Evolutionary conservation across 2,797 vertebrate genomes (phyloP).

Genomic region (Odontamblyopus lacepedii): DNA sequence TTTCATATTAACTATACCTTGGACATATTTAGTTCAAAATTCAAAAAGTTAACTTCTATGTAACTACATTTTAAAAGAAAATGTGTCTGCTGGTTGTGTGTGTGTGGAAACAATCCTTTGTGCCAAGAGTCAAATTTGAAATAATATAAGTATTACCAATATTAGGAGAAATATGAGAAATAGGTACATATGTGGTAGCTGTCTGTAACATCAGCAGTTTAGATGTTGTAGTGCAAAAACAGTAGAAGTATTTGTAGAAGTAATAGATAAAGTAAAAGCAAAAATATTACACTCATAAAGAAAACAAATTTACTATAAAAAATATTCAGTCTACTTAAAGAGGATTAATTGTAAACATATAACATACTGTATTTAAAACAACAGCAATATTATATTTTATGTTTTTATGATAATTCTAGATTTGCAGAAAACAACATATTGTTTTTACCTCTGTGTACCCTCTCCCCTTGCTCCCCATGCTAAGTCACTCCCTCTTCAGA

Average conservation of each 20-base stretch:
- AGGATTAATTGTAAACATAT: too few relatives aligned
- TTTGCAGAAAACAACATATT: too few relatives aligned
- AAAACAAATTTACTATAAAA: background rate
- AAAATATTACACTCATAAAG: background rate
- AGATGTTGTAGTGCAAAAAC: background rate
- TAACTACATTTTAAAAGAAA: background rate
- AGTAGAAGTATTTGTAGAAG: background rate
- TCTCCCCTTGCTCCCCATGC: too few relatives aligned
- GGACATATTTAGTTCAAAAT: background rate
- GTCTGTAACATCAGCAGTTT: background rate
- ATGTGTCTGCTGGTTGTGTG: background rate
- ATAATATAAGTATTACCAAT: background rate
- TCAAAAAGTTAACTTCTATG: too few relatives aligned
- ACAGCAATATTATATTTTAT: too few relatives aligned
- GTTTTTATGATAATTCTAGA: too few relatives aligned
- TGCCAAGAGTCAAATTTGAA: background rate
- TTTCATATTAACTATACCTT: background rate
- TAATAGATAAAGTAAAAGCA: background rate
- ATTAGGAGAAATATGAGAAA: background rate
- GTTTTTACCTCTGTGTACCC: too few relatives aligned
- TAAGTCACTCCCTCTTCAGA: too few relatives aligned
- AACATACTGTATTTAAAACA: too few relatives aligned
- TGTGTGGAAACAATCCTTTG: background rate
- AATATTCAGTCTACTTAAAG: background rate
- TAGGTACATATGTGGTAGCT: background rate